Conservation (phyloP, 2,113 vertebrate species). For the Sylvia atricapilla region DNA sequence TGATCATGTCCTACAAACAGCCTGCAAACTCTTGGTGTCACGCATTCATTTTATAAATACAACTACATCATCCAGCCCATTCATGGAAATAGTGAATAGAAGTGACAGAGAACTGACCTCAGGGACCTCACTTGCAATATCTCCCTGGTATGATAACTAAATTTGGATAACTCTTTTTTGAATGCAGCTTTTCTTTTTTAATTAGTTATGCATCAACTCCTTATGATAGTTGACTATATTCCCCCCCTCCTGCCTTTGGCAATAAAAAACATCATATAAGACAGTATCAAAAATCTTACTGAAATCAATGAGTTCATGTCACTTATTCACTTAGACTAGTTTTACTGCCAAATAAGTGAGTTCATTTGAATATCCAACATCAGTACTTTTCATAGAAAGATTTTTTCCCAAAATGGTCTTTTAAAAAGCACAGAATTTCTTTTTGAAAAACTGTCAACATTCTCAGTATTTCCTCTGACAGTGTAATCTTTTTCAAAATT, state of each 20-base stretch:
- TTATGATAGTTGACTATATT: neutral
- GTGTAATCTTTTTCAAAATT: neutral
- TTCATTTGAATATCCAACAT: neutral
- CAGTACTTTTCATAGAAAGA: neutral
- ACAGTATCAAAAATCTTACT: neutral
- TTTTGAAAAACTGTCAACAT: neutral
- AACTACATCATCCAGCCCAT: neutral
- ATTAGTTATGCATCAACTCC: conserved; percentile 43
- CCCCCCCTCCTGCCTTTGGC: neutral
- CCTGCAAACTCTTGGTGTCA: conserved; percentile 5
- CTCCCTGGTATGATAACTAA: conserved; percentile 31
- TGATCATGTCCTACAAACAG: neutral
- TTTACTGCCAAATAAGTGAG: neutral
- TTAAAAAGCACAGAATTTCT: neutral
- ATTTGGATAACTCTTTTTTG: conserved; percentile 5
- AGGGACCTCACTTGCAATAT: conserved; percentile 35
- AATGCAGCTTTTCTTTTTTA: conserved; percentile 37
- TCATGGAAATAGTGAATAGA: conserved; percentile 47
- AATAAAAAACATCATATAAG: neutral
- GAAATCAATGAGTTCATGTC: neutral
- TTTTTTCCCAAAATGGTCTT: neutral
- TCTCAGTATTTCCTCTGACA: neutral
- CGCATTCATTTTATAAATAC: conserved; percentile 8
- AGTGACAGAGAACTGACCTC: conserved; percentile 45
- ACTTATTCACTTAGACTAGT: neutral